Conservation (phyloP, 2,888 invertebrate species). For the Drosophila pseudotakahashii region DNA sequence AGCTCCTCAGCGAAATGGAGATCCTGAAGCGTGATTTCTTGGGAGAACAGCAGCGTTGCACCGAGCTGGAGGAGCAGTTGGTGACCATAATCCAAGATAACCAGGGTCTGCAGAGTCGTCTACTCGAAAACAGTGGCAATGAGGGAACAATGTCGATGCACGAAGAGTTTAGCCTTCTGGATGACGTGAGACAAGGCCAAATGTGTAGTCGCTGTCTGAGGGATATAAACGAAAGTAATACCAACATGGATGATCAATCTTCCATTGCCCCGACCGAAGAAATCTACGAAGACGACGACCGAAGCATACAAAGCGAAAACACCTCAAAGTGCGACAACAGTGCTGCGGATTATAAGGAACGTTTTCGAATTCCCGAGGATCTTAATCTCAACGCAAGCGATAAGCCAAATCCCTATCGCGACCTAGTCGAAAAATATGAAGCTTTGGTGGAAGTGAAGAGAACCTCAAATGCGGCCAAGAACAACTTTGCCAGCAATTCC, state of each 20-base stretch:
- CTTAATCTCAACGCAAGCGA: conserved; percentile 66
- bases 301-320: conserved; percentile 77
- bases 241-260: conserved; percentile 85
- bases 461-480: conserved; percentile 86
- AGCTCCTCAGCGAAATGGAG: conserved; percentile 89
- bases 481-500: conserved; percentile 9
- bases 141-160: conserved; percentile 90
- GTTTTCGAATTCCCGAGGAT: conserved; percentile 71
- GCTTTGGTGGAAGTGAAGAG: conserved; percentile 91
- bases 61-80: conserved; percentile 91
- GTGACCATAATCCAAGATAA: conserved; percentile 85
- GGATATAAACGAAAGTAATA: conserved; percentile 86
- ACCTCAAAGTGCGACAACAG: conserved; percentile 64
- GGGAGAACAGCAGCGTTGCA: conserved; percentile 89
- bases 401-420: conserved; percentile 89
- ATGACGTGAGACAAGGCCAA: conserved; percentile 94
- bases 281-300: conserved; percentile 86
- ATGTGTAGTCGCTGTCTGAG: conserved; percentile 92
- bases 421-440: conserved; percentile 93
- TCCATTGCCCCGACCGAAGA: conserved; percentile 90
- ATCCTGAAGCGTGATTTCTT: conserved; percentile 88
- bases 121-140: conserved; percentile 85
- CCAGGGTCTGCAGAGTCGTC: conserved; percentile 82
- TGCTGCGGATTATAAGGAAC: conserved; percentile 57
- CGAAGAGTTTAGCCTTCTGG: conserved; percentile 92